Evolutionary conservation across 2,113 vertebrate genomes (phyloP).

Genomic region (Galeopterus variegatus): DNA sequence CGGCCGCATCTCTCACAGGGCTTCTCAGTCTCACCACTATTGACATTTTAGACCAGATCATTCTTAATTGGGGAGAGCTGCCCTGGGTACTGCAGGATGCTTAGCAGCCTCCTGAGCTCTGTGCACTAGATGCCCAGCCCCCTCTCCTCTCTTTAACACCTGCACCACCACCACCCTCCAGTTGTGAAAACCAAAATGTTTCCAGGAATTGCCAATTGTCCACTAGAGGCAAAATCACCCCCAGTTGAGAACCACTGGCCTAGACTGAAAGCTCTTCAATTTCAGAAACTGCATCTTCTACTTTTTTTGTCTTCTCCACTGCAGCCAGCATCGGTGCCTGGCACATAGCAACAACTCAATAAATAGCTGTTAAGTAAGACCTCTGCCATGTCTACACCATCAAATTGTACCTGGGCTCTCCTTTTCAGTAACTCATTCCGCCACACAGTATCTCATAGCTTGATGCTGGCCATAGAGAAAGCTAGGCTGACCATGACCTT

Average conservation of each 20-base stretch:
- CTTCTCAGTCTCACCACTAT: background rate
- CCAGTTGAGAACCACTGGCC: background rate
- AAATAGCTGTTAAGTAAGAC: background rate
- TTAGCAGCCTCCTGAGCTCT: background rate
- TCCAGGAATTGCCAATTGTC: background rate
- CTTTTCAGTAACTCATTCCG: background rate
- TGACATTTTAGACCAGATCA: background rate
- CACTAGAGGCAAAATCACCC: background rate
- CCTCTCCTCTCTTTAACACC: background rate
- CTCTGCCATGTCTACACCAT: background rate
- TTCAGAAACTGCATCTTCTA: background rate
- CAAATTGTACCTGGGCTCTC: background rate
- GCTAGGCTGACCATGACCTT: constrained; percentile 46
- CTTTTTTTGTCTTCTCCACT: background rate
- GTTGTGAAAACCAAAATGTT: constrained; percentile 23
- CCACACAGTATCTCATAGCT: background rate
- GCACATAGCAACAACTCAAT: background rate
- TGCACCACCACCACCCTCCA: background rate
- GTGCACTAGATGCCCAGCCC: too few relatives aligned
- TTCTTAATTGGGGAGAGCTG: background rate
- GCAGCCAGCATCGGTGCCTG: background rate
- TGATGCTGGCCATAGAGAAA: background rate
- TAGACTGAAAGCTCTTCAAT: background rate
- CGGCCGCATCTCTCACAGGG: background rate
- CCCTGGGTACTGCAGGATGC: background rate